A percentile compares a stretch with the other conserved stretches of the same genome.
phyloP scores from a whole-genome alignment of 2,888 invertebrate species.

The Lithophane ornitopus region DNA sequence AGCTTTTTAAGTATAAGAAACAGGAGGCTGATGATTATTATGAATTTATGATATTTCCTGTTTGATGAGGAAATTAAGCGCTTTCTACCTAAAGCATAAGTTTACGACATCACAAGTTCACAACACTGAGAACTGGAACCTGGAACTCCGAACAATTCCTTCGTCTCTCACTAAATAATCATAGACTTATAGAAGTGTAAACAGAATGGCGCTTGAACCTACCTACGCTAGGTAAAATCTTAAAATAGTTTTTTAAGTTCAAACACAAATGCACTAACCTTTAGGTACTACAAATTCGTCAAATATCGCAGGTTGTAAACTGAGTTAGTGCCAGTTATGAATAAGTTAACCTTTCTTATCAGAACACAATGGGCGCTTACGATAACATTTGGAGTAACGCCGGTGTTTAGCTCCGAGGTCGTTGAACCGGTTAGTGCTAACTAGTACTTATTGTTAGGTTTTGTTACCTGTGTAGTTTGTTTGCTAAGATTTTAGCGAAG shows the following conservation, averaged over 20 bases:
- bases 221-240: background rate
- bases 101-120: no score
- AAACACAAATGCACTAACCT: background rate
- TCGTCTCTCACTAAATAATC: no score
- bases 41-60: no score
- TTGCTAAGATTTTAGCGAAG: background rate
- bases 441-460: conserved; percentile 37
- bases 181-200: no score
- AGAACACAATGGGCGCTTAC: conserved; percentile 65
- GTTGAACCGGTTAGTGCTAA: conserved; percentile 52
- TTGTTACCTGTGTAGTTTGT: conserved; percentile 7
- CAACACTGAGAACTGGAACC: no score
- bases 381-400: conserved; percentile 61
- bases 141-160: background rate
- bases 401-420: conserved; percentile 58
- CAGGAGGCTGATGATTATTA: no score
- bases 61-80: no score
- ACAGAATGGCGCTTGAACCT: no score
- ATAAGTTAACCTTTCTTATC: conserved; percentile 59
- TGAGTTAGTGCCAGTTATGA: conserved; percentile 39
- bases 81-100: no score
- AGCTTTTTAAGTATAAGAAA: no score
- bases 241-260: background rate
- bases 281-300: conserved; percentile 30
- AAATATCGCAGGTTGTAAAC: conserved; percentile 35